Evolutionary conservation across 1,140 invertebrate species (phyloP).

Genomic region (Bombus fervidus): DNA sequence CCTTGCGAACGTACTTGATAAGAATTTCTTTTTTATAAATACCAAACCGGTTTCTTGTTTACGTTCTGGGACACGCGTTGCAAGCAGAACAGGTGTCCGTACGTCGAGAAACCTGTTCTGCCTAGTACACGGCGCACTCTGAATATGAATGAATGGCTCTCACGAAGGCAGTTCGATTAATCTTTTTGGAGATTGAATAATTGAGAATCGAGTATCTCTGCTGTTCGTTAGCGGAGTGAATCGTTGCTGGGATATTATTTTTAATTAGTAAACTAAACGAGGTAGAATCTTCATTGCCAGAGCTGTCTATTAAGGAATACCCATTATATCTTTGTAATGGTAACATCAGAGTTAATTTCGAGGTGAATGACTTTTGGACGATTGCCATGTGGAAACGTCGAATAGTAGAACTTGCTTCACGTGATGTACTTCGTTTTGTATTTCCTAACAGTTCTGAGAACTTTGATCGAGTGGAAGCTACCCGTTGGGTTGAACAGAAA

Average conservation of each 20-base stretch:
- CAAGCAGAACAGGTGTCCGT: not conserved
- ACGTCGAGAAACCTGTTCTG: constrained; percentile 17
- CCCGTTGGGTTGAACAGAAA: too few relatives aligned
- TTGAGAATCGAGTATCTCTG: not conserved
- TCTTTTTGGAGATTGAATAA: not conserved
- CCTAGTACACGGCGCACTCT: not conserved
- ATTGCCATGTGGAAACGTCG: not conserved
- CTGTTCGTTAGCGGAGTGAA: not conserved
- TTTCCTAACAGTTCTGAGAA: not conserved
- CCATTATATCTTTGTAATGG: not conserved
- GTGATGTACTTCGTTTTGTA: too few relatives aligned
- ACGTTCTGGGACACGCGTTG: not conserved
- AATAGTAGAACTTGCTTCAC: not conserved
- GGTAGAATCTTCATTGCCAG: not conserved
- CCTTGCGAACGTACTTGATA: not conserved
- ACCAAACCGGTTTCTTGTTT: constrained; percentile 18
- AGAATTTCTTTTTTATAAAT: too few relatives aligned
- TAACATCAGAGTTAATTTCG: too few relatives aligned
- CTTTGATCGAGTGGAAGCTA: too few relatives aligned
- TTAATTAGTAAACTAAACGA: too few relatives aligned
- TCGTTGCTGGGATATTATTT: too few relatives aligned
- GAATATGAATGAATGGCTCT: not conserved
- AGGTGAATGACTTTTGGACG: too few relatives aligned
- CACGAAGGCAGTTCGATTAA: not conserved
- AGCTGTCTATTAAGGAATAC: too few relatives aligned